Conservation (phyloP, 2,113 vertebrate genomes). For the Phalacrocorax pelagicus region DNA sequence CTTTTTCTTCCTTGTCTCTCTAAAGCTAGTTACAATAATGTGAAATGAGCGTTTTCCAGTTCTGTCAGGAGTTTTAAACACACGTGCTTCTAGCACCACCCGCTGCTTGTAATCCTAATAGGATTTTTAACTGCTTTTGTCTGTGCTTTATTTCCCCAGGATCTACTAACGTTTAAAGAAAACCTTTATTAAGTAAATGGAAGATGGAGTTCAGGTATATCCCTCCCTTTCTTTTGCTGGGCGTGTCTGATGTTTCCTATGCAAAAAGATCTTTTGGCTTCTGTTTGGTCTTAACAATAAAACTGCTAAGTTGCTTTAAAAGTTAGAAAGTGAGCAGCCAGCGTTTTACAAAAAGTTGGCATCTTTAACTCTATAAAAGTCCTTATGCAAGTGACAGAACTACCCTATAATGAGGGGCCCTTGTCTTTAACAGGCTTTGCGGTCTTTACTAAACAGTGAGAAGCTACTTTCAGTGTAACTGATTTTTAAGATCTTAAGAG, state of each 20-base stretch:
- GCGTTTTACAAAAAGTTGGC: neutral
- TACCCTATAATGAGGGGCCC: neutral
- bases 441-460: neutral
- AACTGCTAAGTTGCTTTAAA: neutral
- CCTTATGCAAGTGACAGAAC: neutral
- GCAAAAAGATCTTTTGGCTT: neutral
- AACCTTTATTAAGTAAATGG: constrained; percentile 9
- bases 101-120: neutral
- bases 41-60: neutral
- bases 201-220: constrained; percentile 16
- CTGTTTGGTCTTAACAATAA: neutral
- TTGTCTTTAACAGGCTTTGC: neutral
- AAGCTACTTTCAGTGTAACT: neutral
- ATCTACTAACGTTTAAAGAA: neutral
- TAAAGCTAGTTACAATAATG: neutral
- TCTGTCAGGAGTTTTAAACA: neutral
- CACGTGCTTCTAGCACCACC: neutral
- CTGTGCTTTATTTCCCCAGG: constrained; percentile 24
- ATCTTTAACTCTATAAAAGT: neutral
- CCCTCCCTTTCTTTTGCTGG: neutral
- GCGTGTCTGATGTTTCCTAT: neutral
- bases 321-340: neutral
- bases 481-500: neutral
- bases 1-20: neutral
- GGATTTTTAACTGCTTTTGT: constrained; percentile 14